Conservation (phyloP, 1,140 invertebrate species). For the Caenorhabditis latens region DNA sequence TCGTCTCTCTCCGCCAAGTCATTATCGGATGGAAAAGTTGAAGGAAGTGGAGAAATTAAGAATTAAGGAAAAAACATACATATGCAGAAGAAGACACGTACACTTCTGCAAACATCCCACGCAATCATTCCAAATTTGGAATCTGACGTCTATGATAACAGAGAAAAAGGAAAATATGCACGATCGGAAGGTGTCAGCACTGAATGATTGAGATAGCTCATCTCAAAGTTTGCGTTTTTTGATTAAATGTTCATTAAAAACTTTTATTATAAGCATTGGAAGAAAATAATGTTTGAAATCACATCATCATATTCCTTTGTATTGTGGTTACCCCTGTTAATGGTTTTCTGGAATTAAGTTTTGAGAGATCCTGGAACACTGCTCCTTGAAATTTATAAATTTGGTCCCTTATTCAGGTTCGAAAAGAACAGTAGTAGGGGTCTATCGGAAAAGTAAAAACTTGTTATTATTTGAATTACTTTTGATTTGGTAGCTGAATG, state of each 20-base stretch:
- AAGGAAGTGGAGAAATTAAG: neutral
- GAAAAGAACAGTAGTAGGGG: no score
- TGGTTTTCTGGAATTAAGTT: no score
- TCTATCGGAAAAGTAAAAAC: no score
- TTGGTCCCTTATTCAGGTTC: no score
- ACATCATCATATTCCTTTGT: no score
- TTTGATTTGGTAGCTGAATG: no score
- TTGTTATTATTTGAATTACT: no score
- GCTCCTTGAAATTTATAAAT: no score
- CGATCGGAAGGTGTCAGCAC: neutral
- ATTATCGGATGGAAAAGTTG: slow-evolving; percentile 38
- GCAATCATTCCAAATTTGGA: slow-evolving; percentile 12
- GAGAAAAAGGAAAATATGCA: neutral
- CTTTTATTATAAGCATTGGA: no score
- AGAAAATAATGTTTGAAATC: no score
- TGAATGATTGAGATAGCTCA: neutral
- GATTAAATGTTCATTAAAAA: neutral
- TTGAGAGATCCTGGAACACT: no score
- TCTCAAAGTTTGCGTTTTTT: neutral
- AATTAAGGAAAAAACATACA: slow-evolving; percentile 24
- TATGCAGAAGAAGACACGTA: neutral
- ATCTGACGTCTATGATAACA: neutral
- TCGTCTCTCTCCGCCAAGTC: slow-evolving; percentile 25
- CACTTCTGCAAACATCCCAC: neutral
- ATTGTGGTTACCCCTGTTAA: no score